Conservation (phyloP, 2,113 vertebrate genomes). For the Cheilinus undulatus region DNA sequence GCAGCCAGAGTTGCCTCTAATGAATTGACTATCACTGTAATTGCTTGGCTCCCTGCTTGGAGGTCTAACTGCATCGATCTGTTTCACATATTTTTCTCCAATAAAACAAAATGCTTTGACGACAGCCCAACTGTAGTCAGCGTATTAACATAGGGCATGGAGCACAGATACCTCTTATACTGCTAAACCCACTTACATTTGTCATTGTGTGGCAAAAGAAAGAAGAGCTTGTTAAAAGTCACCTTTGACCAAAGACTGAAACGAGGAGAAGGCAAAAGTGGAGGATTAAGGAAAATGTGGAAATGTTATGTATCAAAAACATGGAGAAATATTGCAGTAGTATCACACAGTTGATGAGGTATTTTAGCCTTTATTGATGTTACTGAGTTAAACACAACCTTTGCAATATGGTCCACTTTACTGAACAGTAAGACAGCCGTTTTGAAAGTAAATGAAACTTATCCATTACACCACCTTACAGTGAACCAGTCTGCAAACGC, state of each 20-base stretch:
- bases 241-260: slow-evolving; percentile 64
- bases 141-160: slow-evolving; percentile 50
- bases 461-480: too few relatives aligned
- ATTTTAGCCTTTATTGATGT: neutral
- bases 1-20: slow-evolving; percentile 44
- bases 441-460: too few relatives aligned
- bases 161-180: slow-evolving; percentile 10
- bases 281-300: neutral
- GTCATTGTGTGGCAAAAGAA: slow-evolving; percentile 30
- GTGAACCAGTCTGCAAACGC: neutral
- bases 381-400: neutral
- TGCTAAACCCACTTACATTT: slow-evolving; percentile 26
- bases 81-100: slow-evolving; percentile 67
- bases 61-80: slow-evolving; percentile 71
- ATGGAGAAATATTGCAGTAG: neutral
- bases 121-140: slow-evolving; percentile 34
- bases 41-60: slow-evolving; percentile 53
- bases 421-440: neutral
- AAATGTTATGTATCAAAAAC: too few relatives aligned
- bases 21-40: slow-evolving; percentile 67
- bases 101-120: slow-evolving; percentile 59
- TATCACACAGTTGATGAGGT: neutral
- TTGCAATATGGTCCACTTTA: neutral
- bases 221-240: slow-evolving; percentile 74
- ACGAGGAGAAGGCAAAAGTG: slow-evolving; percentile 2